Evolutionary conservation across 2,113 vertebrate species (phyloP).

Genomic region (Anser brachyrhynchus): DNA sequence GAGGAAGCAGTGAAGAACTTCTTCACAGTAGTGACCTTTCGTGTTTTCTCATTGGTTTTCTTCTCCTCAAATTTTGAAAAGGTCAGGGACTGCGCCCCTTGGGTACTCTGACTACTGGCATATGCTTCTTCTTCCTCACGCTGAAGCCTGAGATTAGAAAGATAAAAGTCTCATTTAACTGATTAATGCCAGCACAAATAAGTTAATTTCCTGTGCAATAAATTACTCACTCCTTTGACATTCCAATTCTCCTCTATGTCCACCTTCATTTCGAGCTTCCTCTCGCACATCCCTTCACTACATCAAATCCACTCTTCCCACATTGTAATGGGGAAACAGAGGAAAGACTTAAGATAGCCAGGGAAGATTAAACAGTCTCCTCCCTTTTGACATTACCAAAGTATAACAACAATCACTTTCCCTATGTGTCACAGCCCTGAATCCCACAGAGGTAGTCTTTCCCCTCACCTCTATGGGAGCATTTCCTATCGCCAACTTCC

Average conservation of each 20-base stretch:
- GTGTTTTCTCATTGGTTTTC: constrained; percentile 96
- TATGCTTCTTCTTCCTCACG: constrained; percentile 96
- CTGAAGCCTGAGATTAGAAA: constrained; percentile 82
- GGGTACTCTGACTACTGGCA: constrained; percentile 88
- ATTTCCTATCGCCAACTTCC: neutral
- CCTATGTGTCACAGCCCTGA: neutral
- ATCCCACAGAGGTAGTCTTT: neutral
- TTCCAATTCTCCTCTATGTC: neutral
- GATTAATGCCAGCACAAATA: neutral
- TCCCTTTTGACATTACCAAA: neutral
- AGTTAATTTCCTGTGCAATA: neutral
- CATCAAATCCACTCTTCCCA: neutral
- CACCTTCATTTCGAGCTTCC: neutral
- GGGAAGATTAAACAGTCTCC: neutral
- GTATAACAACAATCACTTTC: neutral
- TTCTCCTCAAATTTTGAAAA: constrained; percentile 99
- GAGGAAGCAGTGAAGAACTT: constrained; percentile 98
- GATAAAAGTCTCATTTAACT: neutral
- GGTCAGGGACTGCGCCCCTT: constrained; percentile 83
- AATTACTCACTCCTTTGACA: neutral
- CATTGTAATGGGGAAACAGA: neutral
- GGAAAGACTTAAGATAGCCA: neutral
- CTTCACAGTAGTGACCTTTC: constrained; percentile 97
- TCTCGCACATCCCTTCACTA: neutral
- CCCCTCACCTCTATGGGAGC: neutral